Evolutionary conservation across 2,113 vertebrate genomes (phyloP).

Genomic region (Ranitomeya imitator): DNA sequence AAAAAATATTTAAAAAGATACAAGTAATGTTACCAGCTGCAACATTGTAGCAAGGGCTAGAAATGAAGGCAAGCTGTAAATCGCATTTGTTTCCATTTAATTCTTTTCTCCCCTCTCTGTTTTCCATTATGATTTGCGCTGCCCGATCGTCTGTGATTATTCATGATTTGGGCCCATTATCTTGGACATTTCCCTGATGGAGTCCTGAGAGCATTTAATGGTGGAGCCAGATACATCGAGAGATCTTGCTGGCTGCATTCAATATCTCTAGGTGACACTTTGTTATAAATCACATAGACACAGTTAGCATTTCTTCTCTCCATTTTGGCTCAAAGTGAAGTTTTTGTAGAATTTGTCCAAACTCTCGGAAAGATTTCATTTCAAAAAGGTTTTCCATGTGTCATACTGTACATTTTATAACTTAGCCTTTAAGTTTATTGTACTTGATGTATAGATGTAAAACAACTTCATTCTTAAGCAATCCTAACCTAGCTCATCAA

Average conservation of each 20-base stretch:
- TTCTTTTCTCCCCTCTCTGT: neutral
- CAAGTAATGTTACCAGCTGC: neutral
- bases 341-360: constrained; percentile 14
- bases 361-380: neutral
- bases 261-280: constrained; percentile 41
- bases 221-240: neutral
- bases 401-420: neutral
- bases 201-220: constrained; percentile 18
- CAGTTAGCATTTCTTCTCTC: constrained; percentile 14
- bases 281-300: constrained; percentile 35
- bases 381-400: neutral
- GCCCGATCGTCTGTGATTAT: constrained; percentile 38
- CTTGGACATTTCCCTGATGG: constrained; percentile 14
- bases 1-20: neutral
- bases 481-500: too few relatives aligned
- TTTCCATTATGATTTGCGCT: constrained; percentile 44
- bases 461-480: too few relatives aligned
- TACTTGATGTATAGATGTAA: too few relatives aligned
- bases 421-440: too few relatives aligned
- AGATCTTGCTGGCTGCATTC: neutral
- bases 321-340: neutral
- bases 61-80: neutral
- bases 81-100: neutral
- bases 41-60: neutral
- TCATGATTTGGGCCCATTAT: constrained; percentile 31